Percentiles rank a stretch among this genome's conserved stretches.
phyloP scores from a whole-genome alignment of 2,797 vertebrate species.

The Silurus aristotelis region DNA sequence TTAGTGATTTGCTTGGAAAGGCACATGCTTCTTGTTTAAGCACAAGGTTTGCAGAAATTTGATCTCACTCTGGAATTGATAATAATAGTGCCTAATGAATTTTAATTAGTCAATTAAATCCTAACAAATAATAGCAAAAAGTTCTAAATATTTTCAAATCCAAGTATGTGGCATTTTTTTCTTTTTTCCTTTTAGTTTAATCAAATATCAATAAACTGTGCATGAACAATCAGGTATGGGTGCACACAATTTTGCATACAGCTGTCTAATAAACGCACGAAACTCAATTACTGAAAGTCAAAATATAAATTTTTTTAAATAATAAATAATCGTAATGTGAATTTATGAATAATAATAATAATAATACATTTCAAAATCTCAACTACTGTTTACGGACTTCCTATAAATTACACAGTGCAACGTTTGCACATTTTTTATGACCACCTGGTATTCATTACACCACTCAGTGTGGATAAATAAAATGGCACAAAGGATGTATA shows the following conservation, averaged over 20 bases:
- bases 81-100: not conserved
- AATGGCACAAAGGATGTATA: constrained; percentile 1
- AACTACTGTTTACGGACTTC: not conserved
- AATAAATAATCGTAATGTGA: too few relatives aligned
- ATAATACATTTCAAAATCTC: too few relatives aligned
- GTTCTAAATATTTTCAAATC: not conserved
- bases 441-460: not conserved
- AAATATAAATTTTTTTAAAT: not conserved
- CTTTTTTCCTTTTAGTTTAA: not conserved
- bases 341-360: too few relatives aligned
- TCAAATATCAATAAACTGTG: not conserved
- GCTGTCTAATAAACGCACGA: not conserved
- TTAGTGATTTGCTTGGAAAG: not conserved
- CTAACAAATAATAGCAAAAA: not conserved
- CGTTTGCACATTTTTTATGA: not conserved
- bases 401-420: not conserved
- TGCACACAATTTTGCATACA: too few relatives aligned
- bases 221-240: not conserved
- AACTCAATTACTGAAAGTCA: not conserved
- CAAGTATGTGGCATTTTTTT: not conserved
- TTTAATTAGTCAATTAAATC: not conserved
- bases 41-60: not conserved
- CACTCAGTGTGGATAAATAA: not conserved
- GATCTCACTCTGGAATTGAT: not conserved
- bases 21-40: not conserved